These are phyloP conservation scores for Zoanthus solanderi DNA, from an alignment of 92 coral and sea anemone species.

Conservation along the genomic window DNA sequence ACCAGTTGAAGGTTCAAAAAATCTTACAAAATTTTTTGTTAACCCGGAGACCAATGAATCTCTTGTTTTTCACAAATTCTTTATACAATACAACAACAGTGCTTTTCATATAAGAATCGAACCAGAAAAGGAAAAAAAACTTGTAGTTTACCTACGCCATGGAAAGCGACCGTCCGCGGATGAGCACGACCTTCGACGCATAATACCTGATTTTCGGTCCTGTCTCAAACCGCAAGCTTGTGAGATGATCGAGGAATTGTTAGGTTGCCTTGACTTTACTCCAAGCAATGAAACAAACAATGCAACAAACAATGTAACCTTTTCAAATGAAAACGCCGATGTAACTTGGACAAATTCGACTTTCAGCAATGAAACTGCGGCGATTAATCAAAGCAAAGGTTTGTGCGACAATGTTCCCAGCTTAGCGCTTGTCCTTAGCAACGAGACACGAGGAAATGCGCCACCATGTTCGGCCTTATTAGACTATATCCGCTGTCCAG, in stretches of 20 bases:
- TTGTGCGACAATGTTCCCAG: constrained; percentile 9
- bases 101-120: constrained; percentile 32
- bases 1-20: not conserved
- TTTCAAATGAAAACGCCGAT: not conserved
- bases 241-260: constrained; percentile 4
- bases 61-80: constrained; percentile 10
- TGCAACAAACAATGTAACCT: no score
- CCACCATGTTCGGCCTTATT: not conserved
- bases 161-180: constrained; percentile 24
- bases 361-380: not conserved
- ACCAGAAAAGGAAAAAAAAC: constrained; percentile 15
- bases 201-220: constrained; percentile 35
- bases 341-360: not conserved
- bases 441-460: not conserved
- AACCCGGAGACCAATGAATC: constrained; percentile 17
- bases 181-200: constrained; percentile 11
- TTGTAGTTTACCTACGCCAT: constrained; percentile 8
- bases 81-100: constrained; percentile 27
- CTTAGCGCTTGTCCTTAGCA: not conserved
- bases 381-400: not conserved
- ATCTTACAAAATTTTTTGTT: not conserved
- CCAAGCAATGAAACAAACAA: not conserved
- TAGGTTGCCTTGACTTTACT: not conserved
- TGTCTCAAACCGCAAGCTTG: constrained; percentile 32
- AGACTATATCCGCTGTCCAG: constrained; percentile 24